These are phyloP conservation scores for Drosophila kanekoi DNA, from an alignment of 2,888 invertebrate species.

Conservation along the genomic window DNA sequence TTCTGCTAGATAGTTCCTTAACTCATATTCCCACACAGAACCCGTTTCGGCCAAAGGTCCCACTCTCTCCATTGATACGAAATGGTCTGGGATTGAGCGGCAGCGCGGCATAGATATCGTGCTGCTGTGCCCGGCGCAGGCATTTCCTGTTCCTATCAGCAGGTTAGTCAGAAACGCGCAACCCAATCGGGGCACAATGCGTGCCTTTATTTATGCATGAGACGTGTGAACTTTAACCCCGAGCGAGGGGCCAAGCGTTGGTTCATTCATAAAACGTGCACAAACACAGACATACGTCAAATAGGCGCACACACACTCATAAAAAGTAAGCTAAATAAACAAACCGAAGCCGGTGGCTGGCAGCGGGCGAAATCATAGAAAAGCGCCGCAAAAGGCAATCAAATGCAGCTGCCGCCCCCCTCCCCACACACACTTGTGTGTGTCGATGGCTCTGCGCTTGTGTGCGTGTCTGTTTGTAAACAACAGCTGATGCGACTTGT, in stretches of 20 bases:
- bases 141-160: constrained; percentile 89
- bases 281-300: constrained; percentile 33
- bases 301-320: constrained; percentile 49
- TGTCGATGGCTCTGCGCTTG: constrained; percentile 25
- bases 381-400: constrained; percentile 30
- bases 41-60: constrained; percentile 86
- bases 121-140: constrained; percentile 91
- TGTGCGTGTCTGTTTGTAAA: constrained; percentile 48
- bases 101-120: constrained; percentile 88
- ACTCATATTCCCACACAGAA: constrained; percentile 45
- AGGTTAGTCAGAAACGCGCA: constrained; percentile 85
- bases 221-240: constrained; percentile 65
- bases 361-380: constrained; percentile 20
- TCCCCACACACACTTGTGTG: not conserved
- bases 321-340: constrained; percentile 76
- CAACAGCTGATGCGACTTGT: constrained; percentile 45
- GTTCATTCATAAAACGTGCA: constrained; percentile 72
- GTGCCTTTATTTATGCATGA: constrained; percentile 62
- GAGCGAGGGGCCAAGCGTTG: constrained; percentile 21
- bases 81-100: constrained; percentile 86
- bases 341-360: constrained; percentile 52
- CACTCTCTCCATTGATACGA: constrained; percentile 86
- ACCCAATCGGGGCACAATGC: constrained; percentile 6
- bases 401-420: constrained; percentile 23
- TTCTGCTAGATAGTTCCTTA: not conserved